Base-by-base conservation (phyloP, 2,888 invertebrate genomes). In the Pardosa pseudoannulata region DNA sequence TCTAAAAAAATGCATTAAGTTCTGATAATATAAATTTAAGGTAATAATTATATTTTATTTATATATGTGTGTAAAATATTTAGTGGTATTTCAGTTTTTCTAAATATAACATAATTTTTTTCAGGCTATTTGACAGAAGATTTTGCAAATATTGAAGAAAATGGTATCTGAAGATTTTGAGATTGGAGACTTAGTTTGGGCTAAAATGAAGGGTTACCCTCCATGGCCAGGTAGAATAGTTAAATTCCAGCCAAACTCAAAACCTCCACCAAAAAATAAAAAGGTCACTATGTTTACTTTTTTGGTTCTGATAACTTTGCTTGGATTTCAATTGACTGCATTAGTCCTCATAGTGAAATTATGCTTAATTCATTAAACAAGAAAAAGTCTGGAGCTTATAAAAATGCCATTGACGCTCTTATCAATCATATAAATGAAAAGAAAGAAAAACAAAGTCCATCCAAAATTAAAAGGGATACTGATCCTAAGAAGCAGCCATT, bases 251-350 rank as follows among this genome's bases (percentile, higher is more conserved):
- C 9, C 50, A 16, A 23, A 56, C 29, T 11, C 5, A n/a, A 70
- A 70, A n/a, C 23, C 73, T 13, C n/a, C 72, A 1, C 32, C n/a
- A 1, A 13, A 50, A 2, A 74, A 70, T 36, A 81, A 81, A 27
- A 11, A 27, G 50, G 65, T 7, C 85, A 88, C 32, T 89, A 79
- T 56, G 88, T 89, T 3, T 88, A 80, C 41, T 89, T 89, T 70
- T 89, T 89, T 74, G 89, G 89, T 6, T 74, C 79, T 16, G 71
- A 86, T 27, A 87, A 89, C 81, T 86, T 70, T 93, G 97, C 96
- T 6, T 98, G 97, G 96, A 96, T 98, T 89, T 96, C 96, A 91
- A 95, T 95, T 89, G 93, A 94, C 89, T 95, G 95, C 90, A 95
- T 98, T 74, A 96, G 96, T 91, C 95, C 95, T 0, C 98, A 97